Evolutionary conservation across 1,140 invertebrate genomes (phyloP).

Genomic region (Drosophila obscura): DNA sequence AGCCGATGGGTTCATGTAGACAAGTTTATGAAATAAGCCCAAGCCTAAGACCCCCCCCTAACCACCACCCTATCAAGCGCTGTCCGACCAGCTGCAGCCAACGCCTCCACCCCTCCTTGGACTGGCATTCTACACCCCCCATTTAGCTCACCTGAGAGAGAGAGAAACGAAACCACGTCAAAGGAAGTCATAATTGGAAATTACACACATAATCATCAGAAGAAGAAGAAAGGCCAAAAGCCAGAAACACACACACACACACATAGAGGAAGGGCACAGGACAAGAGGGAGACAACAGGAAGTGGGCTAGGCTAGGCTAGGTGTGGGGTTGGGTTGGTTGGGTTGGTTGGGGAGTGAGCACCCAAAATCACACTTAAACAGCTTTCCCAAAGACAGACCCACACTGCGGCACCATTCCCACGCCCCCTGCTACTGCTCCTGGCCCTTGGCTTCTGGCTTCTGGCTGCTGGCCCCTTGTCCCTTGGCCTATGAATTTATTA

Average conservation of each 20-base stretch:
- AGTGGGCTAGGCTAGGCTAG: neutral
- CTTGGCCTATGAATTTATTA: conserved; percentile 70
- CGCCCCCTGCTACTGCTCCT: too few relatives aligned
- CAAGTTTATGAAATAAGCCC: conserved; percentile 51
- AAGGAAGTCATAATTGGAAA: conserved; percentile 75
- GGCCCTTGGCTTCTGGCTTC: too few relatives aligned
- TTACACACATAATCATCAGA: conserved; percentile 67
- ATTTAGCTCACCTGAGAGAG: neutral
- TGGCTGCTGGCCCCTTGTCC: neutral
- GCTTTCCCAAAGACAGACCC: conserved; percentile 4
- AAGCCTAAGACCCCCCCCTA: neutral
- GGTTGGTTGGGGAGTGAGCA: neutral
- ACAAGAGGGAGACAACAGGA: neutral
- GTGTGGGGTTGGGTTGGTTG: too few relatives aligned
- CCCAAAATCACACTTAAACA: conserved; percentile 6
- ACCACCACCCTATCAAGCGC: too few relatives aligned
- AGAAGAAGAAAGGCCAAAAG: neutral
- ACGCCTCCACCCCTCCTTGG: too few relatives aligned
- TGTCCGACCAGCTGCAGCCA: too few relatives aligned
- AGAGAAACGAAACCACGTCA: conserved; percentile 24
- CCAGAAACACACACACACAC: conserved; percentile 18
- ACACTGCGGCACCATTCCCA: too few relatives aligned
- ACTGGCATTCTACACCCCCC: neutral
- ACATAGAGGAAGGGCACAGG: neutral
- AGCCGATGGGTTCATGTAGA: too few relatives aligned